Evolutionary conservation across 2,888 invertebrate genomes (phyloP), one percentile per base, ranked within the genome.

Genomic region (Ochlodes sylvanus): DNA sequence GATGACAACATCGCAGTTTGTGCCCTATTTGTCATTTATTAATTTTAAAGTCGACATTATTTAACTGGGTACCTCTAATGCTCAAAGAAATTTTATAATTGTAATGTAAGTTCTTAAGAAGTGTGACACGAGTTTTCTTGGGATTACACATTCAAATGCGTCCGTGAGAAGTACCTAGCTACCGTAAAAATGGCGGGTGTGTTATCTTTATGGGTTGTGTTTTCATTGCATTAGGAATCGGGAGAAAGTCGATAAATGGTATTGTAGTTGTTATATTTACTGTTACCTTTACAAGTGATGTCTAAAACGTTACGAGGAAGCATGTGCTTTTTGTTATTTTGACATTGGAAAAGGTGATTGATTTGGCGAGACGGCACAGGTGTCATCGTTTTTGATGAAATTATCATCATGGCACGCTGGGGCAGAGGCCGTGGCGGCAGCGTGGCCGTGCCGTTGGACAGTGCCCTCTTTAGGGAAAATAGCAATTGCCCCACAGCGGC

Each of bases 401-500:
- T 88, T 92, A 90, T 87, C 89, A 88, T 82, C 76, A 95, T 95
- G 95, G 94, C 95, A 80, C 95, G 95, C 82, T 95, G 95, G 95
- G 94, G 94, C 84, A 95, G 95, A 90, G 94, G 92, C 83, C 89
- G 94, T 82, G 89, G 91, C 78, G 92, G 94, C 87, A 94, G 94
- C 82, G 94, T 95, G 80, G 95, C 95, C 75, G 93, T 94, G 80
- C 95, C 95, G 77, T 88, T 95, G 88, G 95, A 95, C 79, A 94
- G 94, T 81, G 94, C 94, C 75, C 90, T 95, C 70, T 94, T 95
- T 83, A 94, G 95, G 81, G 95, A 97, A 85, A 97, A 97, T 86
- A 97, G 96, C 84, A 98, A 97, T 86, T 96, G 97, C 79, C 98
- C 98, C 9, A 96, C 97, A 63, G 98, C 98, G 66, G 97, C 98